Evolutionary conservation across 2,113 vertebrate genomes (phyloP).

Genomic region (Cricetomys ansorgei): DNA sequence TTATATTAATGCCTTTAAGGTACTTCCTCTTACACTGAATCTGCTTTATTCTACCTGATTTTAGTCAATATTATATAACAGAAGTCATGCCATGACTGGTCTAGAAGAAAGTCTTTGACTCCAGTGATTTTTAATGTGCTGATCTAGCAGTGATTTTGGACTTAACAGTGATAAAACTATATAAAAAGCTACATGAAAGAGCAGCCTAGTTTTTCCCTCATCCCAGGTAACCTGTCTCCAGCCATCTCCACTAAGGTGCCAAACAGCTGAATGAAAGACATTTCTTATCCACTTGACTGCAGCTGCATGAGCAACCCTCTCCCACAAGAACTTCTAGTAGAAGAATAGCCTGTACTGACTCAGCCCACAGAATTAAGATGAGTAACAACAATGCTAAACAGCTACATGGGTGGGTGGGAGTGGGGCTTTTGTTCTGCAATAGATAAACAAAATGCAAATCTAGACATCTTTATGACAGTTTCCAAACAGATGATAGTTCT

Average conservation of each 20-base stretch:
- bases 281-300: background rate
- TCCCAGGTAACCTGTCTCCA: background rate
- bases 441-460: background rate
- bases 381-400: background rate
- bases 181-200: background rate
- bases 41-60: background rate
- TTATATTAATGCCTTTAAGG: background rate
- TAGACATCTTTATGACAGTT: background rate
- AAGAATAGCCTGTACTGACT: background rate
- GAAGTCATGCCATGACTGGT: background rate
- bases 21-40: background rate
- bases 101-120: constrained; percentile 3
- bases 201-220: background rate
- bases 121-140: background rate
- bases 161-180: background rate
- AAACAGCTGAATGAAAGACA: background rate
- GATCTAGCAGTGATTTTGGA: too few relatives aligned
- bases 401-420: background rate
- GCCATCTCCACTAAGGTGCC: background rate
- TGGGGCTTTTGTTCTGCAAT: background rate
- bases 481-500: background rate
- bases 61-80: background rate
- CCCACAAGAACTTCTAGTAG: background rate
- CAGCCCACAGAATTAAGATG: background rate
- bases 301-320: background rate